Evolutionary conservation across 2,113 vertebrate species (phyloP).

Genomic region (Ariopsis seemanni): DNA sequence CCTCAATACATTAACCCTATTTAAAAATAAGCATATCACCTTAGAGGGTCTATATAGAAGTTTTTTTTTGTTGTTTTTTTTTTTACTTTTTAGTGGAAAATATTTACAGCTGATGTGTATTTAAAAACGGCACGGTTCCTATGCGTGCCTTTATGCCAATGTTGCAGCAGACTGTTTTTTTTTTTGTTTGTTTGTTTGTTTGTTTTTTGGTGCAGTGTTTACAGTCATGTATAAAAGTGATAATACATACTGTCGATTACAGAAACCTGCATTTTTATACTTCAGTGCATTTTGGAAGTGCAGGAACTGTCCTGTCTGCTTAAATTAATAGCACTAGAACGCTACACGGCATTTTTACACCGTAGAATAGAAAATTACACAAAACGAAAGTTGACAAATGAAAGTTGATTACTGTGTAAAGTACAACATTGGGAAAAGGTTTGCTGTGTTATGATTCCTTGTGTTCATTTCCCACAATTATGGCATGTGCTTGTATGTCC

Average conservation of each 20-base stretch:
- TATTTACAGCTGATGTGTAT: neutral
- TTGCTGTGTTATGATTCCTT: slow-evolving; percentile 14
- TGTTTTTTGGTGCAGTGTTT: slow-evolving; percentile 27
- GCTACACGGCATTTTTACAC: neutral
- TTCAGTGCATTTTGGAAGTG: neutral
- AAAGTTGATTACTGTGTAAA: neutral
- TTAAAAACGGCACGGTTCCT: neutral
- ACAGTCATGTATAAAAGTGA: neutral
- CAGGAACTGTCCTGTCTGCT: slow-evolving; percentile 15
- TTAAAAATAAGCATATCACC: neutral
- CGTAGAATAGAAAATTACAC: neutral
- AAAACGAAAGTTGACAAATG: neutral
- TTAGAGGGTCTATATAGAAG: neutral
- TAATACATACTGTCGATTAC: slow-evolving; percentile 12
- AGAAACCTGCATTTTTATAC: neutral
- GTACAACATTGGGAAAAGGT: neutral
- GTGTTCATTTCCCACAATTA: slow-evolving; percentile 48
- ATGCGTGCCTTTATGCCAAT: slow-evolving; percentile 8
- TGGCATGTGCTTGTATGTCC: slow-evolving; percentile 57
- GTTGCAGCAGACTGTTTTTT: slow-evolving; percentile 8
- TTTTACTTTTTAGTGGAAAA: neutral
- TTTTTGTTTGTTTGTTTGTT: too few species aligned
- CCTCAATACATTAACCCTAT: neutral
- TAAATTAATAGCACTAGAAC: neutral
- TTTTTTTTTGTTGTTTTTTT: neutral